Evolutionary conservation across 2,888 invertebrate genomes (phyloP).

Genomic region (Dichetophora obliterata): DNA sequence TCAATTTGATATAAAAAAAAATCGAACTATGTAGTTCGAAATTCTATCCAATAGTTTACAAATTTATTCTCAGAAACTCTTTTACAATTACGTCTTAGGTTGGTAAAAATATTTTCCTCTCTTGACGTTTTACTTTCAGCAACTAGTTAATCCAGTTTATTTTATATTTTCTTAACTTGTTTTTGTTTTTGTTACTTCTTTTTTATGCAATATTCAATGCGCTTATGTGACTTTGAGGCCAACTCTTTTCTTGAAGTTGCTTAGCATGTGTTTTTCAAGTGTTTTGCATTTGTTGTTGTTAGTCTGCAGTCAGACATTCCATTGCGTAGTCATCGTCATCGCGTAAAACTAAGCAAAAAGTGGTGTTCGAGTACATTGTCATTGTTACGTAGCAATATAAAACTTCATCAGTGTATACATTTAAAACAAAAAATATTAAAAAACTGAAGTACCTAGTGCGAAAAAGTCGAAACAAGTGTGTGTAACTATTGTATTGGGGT

Average conservation of each 20-base stretch:
- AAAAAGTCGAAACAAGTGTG: neutral
- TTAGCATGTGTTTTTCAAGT: conserved; percentile 40
- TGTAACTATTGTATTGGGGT: neutral
- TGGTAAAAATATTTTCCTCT: too few relatives aligned
- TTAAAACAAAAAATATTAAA: neutral
- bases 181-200: neutral
- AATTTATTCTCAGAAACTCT: too few relatives aligned
- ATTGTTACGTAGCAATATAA: neutral
- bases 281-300: conserved; percentile 8
- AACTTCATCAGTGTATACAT: neutral
- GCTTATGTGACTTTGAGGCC: too few relatives aligned
- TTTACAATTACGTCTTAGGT: too few relatives aligned
- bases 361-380: neutral
- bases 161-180: conserved; percentile 24
- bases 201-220: neutral
- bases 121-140: neutral
- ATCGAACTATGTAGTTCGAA: too few relatives aligned
- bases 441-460: neutral
- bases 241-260: neutral
- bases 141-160: neutral
- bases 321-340: conserved; percentile 30
- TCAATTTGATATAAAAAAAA: too few relatives aligned
- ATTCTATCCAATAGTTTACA: too few relatives aligned
- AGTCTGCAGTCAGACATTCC: conserved; percentile 18
- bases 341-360: conserved; percentile 23